A percentile compares a stretch with the other conserved stretches of the same genome.
Evolutionary conservation across 2,888 invertebrate species (phyloP).

Genomic region (Cerastis leucographa): DNA sequence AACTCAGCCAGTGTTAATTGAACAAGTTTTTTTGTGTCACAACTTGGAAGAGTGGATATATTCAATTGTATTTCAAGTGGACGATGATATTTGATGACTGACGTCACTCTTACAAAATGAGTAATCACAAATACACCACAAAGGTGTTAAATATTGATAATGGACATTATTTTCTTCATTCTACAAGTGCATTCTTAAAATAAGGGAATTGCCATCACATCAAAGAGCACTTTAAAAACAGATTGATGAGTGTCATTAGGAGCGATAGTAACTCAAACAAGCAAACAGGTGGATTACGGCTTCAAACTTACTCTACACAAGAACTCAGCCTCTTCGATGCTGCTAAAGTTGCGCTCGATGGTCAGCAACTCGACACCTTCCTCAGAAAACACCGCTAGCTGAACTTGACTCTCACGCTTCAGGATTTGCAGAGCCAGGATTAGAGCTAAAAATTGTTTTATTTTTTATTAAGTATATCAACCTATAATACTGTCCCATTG

Average conservation of each 20-base stretch:
- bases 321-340: constrained; percentile 85
- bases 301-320: constrained; percentile 79
- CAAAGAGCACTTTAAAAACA: not conserved
- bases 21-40: not conserved
- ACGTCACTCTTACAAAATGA: not conserved
- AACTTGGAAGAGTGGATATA: not conserved
- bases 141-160: not conserved
- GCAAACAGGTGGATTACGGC: not conserved
- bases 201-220: not conserved
- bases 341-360: constrained; percentile 82
- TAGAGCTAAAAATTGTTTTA: constrained; percentile 83
- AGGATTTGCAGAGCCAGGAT: constrained; percentile 91
- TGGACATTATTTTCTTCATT: not conserved
- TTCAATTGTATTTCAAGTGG: not conserved
- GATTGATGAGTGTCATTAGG: not conserved
- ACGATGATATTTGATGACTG: not conserved
- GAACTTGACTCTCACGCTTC: constrained; percentile 91
- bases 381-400: constrained; percentile 91
- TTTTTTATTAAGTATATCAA: too few relatives aligned
- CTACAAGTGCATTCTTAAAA: not conserved
- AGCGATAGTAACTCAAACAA: not conserved
- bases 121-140: not conserved
- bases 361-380: constrained; percentile 81
- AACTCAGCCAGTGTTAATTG: too few relatives aligned
- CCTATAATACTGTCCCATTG: too few relatives aligned